Conservation (phyloP, 1,140 invertebrate genomes). For the Drosophila ohnishii region DNA sequence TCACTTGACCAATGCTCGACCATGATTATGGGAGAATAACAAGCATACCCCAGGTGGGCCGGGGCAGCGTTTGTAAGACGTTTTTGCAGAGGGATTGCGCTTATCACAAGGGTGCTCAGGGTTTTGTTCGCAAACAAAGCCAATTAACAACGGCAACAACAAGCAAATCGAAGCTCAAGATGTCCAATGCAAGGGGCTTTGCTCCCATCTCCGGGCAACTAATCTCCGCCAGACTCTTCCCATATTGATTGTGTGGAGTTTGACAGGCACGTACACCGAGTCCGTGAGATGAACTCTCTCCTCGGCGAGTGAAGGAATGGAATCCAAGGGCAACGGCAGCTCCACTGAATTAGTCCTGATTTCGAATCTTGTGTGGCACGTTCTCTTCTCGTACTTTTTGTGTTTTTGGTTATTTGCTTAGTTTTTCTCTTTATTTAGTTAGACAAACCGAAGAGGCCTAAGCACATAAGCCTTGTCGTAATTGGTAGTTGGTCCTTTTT, state of each 20-base stretch:
- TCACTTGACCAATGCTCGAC: conserved; percentile 28
- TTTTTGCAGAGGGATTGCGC: conserved; percentile 28
- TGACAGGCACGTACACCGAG: conserved; percentile 52
- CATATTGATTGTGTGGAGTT: conserved; percentile 45
- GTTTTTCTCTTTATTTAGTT: conserved; percentile 17
- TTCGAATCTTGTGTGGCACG: conserved; percentile 55
- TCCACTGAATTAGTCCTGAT: conserved; percentile 61
- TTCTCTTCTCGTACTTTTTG: conserved; percentile 18
- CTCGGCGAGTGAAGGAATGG: background rate
- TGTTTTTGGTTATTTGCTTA: conserved; percentile 23
- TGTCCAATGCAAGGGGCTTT: conserved; percentile 16
- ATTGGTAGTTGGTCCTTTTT: background rate
- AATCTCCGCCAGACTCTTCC: conserved; percentile 29
- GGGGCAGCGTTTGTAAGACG: conserved; percentile 25
- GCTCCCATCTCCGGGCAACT: conserved; percentile 28
- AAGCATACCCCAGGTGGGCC: conserved; percentile 59
- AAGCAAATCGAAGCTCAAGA: conserved; percentile 44
- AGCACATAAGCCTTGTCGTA: background rate
- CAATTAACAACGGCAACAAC: conserved; percentile 63
- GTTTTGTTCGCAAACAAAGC: conserved; percentile 45
- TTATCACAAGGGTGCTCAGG: conserved; percentile 10
- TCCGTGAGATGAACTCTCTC: conserved; percentile 1
- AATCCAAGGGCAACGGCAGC: conserved; percentile 9
- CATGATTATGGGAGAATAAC: conserved; percentile 54
- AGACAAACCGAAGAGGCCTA: conserved; percentile 3